These are phyloP conservation scores for Creontiades dilutus DNA, from an alignment of 2,888 invertebrate species.

Conservation along the genomic window DNA sequence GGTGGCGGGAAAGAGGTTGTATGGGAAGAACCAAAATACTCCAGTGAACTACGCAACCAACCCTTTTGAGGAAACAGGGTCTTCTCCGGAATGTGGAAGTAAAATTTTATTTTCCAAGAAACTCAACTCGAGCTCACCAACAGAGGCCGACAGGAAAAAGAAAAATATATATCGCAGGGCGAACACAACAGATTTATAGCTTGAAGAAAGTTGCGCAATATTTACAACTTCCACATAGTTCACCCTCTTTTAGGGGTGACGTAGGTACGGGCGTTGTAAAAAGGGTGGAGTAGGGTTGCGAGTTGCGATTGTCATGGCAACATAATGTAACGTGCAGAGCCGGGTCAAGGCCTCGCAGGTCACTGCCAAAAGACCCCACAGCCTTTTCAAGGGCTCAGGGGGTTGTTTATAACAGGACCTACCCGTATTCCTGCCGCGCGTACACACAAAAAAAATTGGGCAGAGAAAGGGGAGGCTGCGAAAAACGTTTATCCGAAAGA, in stretches of 20 bases:
- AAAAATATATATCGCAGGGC: neutral
- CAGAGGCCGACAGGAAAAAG: neutral
- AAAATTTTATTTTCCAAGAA: too few relatives aligned
- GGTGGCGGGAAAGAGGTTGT: too few relatives aligned
- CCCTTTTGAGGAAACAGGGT: too few relatives aligned
- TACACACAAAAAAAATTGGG: neutral
- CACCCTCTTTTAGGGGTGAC: neutral
- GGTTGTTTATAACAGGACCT: conserved; percentile 47
- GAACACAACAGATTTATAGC: conserved; percentile 6
- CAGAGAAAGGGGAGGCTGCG: neutral
- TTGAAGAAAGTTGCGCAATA: conserved; percentile 46
- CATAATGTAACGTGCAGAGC: neutral
- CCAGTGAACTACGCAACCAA: too few relatives aligned
- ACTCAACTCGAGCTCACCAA: neutral
- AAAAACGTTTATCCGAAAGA: conserved; percentile 37
- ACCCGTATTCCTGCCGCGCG: neutral
- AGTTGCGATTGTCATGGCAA: conserved; percentile 33
- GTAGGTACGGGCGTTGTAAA: neutral
- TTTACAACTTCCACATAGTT: conserved; percentile 23
- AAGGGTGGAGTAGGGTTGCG: conserved; percentile 43
- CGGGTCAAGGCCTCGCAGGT: conserved; percentile 46
- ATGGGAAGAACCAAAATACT: too few relatives aligned
- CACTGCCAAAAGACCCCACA: neutral
- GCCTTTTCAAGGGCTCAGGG: neutral
- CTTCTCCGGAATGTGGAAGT: too few relatives aligned